Evolutionary conservation across 1,140 invertebrate genomes (phyloP).

Genomic region (Geopemphigus sp.): DNA sequence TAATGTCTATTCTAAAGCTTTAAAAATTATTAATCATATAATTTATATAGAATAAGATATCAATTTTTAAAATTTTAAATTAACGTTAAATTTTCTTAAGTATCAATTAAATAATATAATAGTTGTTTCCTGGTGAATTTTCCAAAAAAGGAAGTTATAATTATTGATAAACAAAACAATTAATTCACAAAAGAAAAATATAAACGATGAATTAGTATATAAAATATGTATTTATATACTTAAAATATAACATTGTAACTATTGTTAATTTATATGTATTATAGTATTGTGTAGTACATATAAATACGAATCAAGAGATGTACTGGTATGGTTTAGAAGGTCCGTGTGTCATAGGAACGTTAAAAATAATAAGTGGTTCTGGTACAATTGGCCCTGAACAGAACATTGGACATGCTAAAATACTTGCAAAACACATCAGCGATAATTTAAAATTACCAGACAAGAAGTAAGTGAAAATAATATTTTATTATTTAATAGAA

Average conservation of each 20-base stretch:
- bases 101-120: too few species aligned
- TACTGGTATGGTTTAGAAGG: conserved; percentile 33
- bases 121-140: too few species aligned
- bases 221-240: not conserved
- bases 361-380: conserved; percentile 10
- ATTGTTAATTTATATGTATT: not conserved
- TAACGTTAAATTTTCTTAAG: too few species aligned
- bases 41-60: too few species aligned
- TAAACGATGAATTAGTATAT: too few species aligned
- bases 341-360: conserved; percentile 32
- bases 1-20: not conserved
- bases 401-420: conserved; percentile 21
- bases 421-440: conserved; percentile 23
- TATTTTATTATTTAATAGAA: not conserved
- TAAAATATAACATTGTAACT: not conserved
- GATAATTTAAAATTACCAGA: conserved; percentile 22
- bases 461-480: conserved; percentile 30
- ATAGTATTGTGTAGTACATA: conserved; percentile 34
- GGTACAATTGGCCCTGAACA: conserved; percentile 27
- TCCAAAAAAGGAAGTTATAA: too few species aligned
- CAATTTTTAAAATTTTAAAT: too few species aligned
- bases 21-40: too few species aligned
- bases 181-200: too few species aligned
- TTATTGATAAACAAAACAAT: too few species aligned
- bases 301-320: conserved; percentile 14